phyloP scores from a whole-genome alignment of 1,140 invertebrate genomes.

The Fragariocoptes setiger region DNA sequence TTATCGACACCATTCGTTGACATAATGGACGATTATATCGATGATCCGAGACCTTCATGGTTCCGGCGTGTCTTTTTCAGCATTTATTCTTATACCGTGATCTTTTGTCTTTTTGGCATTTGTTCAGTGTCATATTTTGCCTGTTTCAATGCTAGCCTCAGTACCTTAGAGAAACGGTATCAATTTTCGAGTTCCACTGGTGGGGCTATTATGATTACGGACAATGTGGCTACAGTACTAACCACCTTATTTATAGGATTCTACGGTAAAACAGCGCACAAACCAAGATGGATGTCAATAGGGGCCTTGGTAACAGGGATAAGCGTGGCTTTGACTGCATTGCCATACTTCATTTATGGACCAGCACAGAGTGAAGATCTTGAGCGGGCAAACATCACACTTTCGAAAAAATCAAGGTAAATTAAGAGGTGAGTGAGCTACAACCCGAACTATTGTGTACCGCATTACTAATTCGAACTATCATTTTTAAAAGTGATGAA shows the following conservation, averaged over 20 bases:
- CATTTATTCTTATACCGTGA: not conserved
- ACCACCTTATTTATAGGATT: constrained; percentile 23
- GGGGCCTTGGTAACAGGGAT: constrained; percentile 32
- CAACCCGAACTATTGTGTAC: too few species aligned
- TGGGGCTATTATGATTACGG: constrained; percentile 20
- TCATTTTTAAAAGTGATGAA: not conserved
- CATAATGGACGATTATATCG: too few species aligned
- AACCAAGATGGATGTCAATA: constrained; percentile 31
- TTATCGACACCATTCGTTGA: too few species aligned
- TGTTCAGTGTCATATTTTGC: not conserved
- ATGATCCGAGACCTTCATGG: too few species aligned
- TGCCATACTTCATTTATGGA: constrained; percentile 34
- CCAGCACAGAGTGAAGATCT: constrained; percentile 12
- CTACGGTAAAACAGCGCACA: constrained; percentile 29
- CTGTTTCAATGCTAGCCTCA: constrained; percentile 16
- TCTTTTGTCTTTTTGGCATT: not conserved
- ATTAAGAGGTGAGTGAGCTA: too few species aligned
- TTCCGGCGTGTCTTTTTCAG: not conserved
- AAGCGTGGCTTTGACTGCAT: constrained; percentile 27
- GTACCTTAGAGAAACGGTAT: constrained; percentile 44
- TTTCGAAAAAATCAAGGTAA: constrained; percentile 3
- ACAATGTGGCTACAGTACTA: constrained; percentile 10
- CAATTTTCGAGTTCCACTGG: constrained; percentile 39
- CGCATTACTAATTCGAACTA: too few species aligned
- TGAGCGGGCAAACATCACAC: not conserved